Conservation (phyloP, 1,140 invertebrate genomes). For the Caenorhabditis brenneri region DNA sequence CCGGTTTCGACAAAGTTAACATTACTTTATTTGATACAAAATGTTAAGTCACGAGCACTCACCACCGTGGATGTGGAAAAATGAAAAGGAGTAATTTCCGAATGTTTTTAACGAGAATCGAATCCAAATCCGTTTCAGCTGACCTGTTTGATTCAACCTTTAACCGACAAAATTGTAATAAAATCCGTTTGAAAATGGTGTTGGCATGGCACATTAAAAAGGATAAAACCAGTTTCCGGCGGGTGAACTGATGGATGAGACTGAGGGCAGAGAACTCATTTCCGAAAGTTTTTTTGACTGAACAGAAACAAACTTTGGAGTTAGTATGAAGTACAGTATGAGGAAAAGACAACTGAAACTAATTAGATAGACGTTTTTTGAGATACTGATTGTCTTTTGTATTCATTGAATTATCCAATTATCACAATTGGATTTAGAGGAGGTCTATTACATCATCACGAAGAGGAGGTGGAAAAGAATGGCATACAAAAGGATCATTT, state of each 20-base stretch:
- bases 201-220: background rate
- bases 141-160: background rate
- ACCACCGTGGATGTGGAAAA: background rate
- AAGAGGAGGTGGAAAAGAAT: background rate
- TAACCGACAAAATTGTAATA: background rate
- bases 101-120: too few species aligned
- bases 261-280: background rate
- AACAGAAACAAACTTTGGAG: background rate
- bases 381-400: background rate
- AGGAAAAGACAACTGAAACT: background rate
- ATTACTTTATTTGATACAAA: too few species aligned
- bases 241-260: background rate
- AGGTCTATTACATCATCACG: background rate
- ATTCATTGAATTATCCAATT: conserved; percentile 23
- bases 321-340: background rate
- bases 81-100: too few species aligned
- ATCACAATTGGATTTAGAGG: background rate
- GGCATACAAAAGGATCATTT: background rate
- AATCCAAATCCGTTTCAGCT: background rate
- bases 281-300: background rate
- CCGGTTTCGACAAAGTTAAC: too few species aligned
- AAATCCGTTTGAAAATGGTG: conserved; percentile 18
- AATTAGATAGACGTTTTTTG: background rate
- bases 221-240: conserved; percentile 28
- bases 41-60: too few species aligned